Evolutionary conservation across 2,888 invertebrate genomes (phyloP).

Genomic region (Platycnemis pennipes): DNA sequence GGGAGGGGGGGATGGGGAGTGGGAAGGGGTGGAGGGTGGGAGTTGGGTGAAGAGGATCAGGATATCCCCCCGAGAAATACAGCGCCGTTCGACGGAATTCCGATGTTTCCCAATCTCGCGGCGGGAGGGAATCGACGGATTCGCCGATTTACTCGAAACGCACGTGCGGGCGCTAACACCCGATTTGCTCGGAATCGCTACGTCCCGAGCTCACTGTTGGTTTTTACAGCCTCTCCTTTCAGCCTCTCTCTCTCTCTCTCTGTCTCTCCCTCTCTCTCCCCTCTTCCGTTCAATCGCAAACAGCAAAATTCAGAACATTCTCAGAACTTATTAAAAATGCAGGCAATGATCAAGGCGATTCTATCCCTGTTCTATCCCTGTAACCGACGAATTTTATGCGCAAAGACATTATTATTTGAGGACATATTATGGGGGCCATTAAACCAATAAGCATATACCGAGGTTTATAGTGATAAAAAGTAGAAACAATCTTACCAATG

Average conservation of each 20-base stretch:
- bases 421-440: too few relatives aligned
- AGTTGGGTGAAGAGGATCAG: not conserved
- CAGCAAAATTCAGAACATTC: not conserved
- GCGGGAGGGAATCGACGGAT: not conserved
- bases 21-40: not conserved
- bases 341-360: too few relatives aligned
- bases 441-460: too few relatives aligned
- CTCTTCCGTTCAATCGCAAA: not conserved
- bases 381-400: too few relatives aligned
- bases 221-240: not conserved
- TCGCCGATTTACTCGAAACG: not conserved
- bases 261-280: too few relatives aligned
- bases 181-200: constrained; percentile 12
- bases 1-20: not conserved
- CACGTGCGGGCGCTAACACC: not conserved
- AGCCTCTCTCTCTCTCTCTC: too few relatives aligned
- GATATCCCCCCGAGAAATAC: not conserved
- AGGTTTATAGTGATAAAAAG: too few relatives aligned
- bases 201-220: constrained; percentile 16
- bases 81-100: not conserved
- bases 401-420: too few relatives aligned
- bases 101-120: not conserved
- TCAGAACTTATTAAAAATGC: not conserved
- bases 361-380: too few relatives aligned
- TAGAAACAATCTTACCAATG: too few relatives aligned